A percentile compares a stretch with the other conserved stretches of the same genome.
Evolutionary conservation across 2,113 vertebrate species (phyloP).

Genomic region (Chionodraco myersi): DNA sequence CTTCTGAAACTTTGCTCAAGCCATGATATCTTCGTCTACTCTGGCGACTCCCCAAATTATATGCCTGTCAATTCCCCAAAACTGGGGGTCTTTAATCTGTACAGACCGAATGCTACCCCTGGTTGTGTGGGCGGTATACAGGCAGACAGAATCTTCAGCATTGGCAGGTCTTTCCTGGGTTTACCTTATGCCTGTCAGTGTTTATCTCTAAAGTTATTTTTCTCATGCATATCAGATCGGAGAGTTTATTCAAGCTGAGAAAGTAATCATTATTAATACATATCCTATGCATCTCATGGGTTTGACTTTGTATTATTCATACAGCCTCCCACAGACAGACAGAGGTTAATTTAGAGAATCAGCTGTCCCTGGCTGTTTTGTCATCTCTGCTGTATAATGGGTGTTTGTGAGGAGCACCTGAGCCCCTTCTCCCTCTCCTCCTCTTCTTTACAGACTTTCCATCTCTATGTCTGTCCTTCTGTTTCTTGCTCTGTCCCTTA

Average conservation of each 20-base stretch:
- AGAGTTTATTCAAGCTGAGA: background rate
- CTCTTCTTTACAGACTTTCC: background rate
- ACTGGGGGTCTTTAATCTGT: too few relatives aligned
- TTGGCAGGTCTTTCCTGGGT: background rate
- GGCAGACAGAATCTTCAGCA: background rate
- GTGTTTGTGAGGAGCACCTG: background rate
- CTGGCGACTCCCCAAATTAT: too few relatives aligned
- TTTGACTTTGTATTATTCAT: background rate
- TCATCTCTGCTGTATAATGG: background rate
- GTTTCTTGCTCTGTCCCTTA: too few relatives aligned
- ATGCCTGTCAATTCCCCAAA: too few relatives aligned
- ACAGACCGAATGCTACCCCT: too few relatives aligned
- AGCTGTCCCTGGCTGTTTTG: background rate
- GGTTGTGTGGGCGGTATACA: too few relatives aligned
- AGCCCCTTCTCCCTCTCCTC: background rate
- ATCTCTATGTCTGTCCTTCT: too few relatives aligned
- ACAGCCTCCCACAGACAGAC: background rate
- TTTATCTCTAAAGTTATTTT: background rate
- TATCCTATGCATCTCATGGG: background rate
- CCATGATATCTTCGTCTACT: too few relatives aligned
- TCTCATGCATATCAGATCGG: conserved; percentile 2
- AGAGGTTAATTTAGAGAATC: background rate
- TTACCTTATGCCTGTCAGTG: background rate
- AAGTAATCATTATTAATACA: background rate
- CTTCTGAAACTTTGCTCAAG: too few relatives aligned